phyloP scores from a whole-genome alignment of 1,140 invertebrate species.

The Chelonus insularis region DNA sequence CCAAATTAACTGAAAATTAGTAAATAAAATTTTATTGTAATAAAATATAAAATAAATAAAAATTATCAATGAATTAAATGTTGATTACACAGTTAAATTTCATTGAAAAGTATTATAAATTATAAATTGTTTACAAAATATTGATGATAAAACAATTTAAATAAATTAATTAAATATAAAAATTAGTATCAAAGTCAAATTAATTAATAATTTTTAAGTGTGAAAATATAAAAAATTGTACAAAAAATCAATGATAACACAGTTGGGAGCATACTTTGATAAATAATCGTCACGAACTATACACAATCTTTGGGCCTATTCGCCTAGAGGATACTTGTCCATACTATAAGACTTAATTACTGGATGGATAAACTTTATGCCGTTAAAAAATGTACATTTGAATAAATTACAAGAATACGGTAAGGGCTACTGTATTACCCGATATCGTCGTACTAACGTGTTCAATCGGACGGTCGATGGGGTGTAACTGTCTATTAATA shows the following conservation, averaged over 20 bases:
- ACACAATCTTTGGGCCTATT: constrained; percentile 52
- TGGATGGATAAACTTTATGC: constrained; percentile 37
- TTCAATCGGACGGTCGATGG: constrained; percentile 43
- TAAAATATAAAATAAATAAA: no score
- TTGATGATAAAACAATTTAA: neutral
- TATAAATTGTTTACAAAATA: constrained; percentile 6
- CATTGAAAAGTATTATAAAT: neutral
- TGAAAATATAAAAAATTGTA: constrained; percentile 19
- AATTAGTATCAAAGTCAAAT: no score
- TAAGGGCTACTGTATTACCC: constrained; percentile 54
- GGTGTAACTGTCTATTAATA: constrained; percentile 15
- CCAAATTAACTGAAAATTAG: no score
- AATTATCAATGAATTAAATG: constrained; percentile 9
- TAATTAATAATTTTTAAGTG: no score
- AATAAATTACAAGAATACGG: constrained; percentile 48
- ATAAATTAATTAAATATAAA: constrained; percentile 7
- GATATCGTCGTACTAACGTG: constrained; percentile 46
- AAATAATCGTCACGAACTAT: constrained; percentile 1
- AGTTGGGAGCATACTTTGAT: constrained; percentile 17
- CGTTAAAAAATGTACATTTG: constrained; percentile 52
- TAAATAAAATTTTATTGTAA: no score
- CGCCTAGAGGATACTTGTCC: constrained; percentile 56
- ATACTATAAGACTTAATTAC: constrained; percentile 61
- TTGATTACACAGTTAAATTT: neutral
- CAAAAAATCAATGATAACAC: constrained; percentile 14